A percentile compares a stretch with the other conserved stretches of the same genome.
These are phyloP conservation scores for Thunnus albacares DNA, from an alignment of 2,797 vertebrate species.

Conservation along the genomic window DNA sequence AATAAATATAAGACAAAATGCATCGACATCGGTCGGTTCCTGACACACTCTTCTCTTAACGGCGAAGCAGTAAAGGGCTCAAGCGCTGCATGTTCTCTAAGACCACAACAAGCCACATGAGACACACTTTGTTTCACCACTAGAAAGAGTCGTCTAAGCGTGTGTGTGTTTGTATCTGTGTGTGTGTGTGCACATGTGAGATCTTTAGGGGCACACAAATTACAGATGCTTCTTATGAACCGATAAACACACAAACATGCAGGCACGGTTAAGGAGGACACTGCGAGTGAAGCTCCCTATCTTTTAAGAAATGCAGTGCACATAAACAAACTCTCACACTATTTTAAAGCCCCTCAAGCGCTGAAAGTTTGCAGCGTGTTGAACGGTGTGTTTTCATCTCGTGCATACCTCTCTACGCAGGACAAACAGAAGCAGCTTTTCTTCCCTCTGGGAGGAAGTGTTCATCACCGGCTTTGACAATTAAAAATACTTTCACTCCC, in stretches of 20 bases:
- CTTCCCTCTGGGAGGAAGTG: not conserved
- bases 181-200: no score
- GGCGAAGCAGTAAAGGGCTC: no score
- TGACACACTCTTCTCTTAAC: no score
- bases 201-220: not conserved
- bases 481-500: slow-evolving; percentile 33
- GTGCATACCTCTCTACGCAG: slow-evolving; percentile 27
- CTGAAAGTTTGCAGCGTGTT: slow-evolving; percentile 20
- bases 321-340: not conserved
- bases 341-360: not conserved
- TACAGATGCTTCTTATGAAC: not conserved
- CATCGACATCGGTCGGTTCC: no score
- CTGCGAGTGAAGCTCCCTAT: not conserved
- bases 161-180: no score
- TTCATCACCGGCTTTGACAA: slow-evolving; percentile 48
- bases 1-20: not conserved
- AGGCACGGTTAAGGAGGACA: not conserved
- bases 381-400: slow-evolving; percentile 17
- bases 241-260: not conserved
- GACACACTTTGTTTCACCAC: no score
- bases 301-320: not conserved
- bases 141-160: no score
- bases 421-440: slow-evolving; percentile 16
- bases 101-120: no score
- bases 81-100: no score